Base-by-base conservation (phyloP, 2,113 vertebrate genomes). In the Engraulis encrasicolus region DNA sequence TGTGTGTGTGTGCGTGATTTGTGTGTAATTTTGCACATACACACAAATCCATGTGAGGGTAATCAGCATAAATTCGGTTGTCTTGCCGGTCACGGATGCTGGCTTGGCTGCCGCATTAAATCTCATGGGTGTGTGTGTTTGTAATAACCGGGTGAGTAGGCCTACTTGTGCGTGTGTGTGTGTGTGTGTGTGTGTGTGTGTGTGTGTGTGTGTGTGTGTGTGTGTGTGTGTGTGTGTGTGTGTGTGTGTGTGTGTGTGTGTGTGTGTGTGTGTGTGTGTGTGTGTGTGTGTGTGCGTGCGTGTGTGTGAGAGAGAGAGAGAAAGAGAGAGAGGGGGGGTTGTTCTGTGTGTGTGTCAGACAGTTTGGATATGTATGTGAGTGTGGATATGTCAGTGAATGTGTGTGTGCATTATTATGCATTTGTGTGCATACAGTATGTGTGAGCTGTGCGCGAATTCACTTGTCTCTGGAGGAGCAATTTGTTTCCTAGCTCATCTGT, bases 31-130 rank as follows among this genome's bases (percentile, higher is more conserved):
- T 58, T 23, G 54, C 23, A 20, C 54, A 58, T 58, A 7, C 54
- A 58, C 54, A 58, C 19, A 58, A 58, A 23, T 58, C 6, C 20
- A n/a, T 27, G n/a, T 15, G 58, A 12, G 58, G 27, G 58, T 11
- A 23, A 66, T 66, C 58, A 85, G 38, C 87, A 5, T 85, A 78
- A 79, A 89, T 80, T 79, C 71, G 74, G 81, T 37, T 54, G 12
- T 37, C 58, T 48, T 82, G 38, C 77, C 80, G 27, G 17, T 45
- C 81, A 78, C 15, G 58, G 80, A 34, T 20, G 80, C 37, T 19
- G 78, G 23, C 52, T 11, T 78, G 78, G 49, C 80, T 9, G 37
- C 1, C 50, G n/a, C 37, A 81, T 87, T 84, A 78, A 84, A 89
- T 85, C 66, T 77, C 74, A 14, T 40, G 80, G 17, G 50, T 79